Conservation (phyloP, 1,140 invertebrate species). For the Globodera ellingtonae region DNA sequence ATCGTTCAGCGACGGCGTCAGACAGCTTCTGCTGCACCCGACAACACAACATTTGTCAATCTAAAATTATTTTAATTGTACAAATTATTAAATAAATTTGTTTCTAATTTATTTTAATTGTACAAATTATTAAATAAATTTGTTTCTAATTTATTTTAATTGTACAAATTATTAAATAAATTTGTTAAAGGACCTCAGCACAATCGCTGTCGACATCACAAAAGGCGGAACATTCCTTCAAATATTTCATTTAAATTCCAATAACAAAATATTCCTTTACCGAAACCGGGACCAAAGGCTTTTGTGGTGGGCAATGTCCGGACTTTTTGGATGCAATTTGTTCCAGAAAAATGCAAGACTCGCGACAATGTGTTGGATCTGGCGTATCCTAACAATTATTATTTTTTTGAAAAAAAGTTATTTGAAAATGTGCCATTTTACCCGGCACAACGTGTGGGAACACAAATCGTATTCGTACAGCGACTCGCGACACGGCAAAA, state of each 20-base stretch:
- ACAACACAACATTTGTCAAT: constrained; percentile 49
- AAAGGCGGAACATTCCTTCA: constrained; percentile 56
- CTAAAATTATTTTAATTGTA: constrained; percentile 16
- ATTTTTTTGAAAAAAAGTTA: not conserved
- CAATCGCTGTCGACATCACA: constrained; percentile 59
- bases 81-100: constrained; percentile 35
- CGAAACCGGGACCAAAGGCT: constrained; percentile 9
- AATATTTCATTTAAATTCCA: not conserved
- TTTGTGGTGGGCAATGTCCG: constrained; percentile 47
- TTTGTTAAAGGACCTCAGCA: constrained; percentile 40
- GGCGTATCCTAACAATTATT: constrained; percentile 12
- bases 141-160: constrained; percentile 35
- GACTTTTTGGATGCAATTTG: constrained; percentile 48
- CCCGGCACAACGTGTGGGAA: constrained; percentile 41
- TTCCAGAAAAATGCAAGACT: constrained; percentile 55
- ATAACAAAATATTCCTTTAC: not conserved
- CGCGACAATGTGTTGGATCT: constrained; percentile 43
- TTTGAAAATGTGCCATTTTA: constrained; percentile 26
- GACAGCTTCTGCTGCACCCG: constrained; percentile 52
- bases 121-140: constrained; percentile 30
- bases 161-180: not conserved
- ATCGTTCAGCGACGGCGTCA: constrained; percentile 45
- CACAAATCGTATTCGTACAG: constrained; percentile 34
- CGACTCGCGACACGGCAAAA: constrained; percentile 44
- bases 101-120: constrained; percentile 30